These are phyloP conservation scores for Pongo abelii DNA, from an alignment of 2,113 vertebrate species.

Conservation along the genomic window DNA sequence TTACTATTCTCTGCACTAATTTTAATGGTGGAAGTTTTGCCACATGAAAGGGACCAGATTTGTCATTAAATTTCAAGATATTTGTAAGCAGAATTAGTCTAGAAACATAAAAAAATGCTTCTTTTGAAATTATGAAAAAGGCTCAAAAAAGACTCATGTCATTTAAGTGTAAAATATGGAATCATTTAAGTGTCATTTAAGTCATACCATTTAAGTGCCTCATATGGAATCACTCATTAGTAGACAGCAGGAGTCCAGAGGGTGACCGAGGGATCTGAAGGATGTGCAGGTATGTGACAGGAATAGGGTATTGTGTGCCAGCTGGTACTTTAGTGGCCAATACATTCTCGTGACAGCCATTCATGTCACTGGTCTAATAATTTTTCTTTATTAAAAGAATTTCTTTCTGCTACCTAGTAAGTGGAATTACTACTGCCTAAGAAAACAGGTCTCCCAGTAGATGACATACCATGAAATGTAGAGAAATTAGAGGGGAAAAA, in stretches of 20 bases:
- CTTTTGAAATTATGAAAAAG: background rate
- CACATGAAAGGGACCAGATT: background rate
- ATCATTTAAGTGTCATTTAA: background rate
- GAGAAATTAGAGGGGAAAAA: background rate
- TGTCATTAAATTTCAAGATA: slow-evolving; percentile 21
- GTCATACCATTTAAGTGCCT: background rate
- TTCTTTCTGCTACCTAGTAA: background rate
- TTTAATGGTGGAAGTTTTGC: background rate
- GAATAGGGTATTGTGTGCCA: background rate
- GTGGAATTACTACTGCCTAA: background rate
- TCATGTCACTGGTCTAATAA: background rate
- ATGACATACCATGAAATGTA: background rate
- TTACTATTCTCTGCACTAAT: background rate
- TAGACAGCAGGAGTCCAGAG: background rate
- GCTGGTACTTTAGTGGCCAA: background rate
- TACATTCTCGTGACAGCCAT: background rate
- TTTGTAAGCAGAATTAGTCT: background rate
- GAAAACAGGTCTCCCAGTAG: background rate
- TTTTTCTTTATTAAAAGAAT: background rate
- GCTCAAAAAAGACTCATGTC: background rate
- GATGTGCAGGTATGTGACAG: accelerated
- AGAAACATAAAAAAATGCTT: background rate
- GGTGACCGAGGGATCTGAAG: background rate
- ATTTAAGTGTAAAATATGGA: background rate
- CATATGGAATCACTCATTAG: background rate